phyloP scores from a whole-genome alignment of 2,113 vertebrate species.

The Macroglossus sobrinus region DNA sequence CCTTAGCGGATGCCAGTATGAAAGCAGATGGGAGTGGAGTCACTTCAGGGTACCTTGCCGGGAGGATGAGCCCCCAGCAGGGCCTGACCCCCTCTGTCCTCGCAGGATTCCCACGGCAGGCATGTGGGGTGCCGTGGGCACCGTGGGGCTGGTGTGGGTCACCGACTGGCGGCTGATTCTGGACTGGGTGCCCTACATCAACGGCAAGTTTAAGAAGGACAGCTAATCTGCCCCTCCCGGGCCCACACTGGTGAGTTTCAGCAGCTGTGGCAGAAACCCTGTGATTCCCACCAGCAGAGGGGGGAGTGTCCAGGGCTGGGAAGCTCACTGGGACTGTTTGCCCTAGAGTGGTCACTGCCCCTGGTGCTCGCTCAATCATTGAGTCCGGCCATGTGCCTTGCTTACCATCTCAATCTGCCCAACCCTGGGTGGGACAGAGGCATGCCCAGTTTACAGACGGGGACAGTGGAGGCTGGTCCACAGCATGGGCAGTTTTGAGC shows the following conservation, averaged over 20 bases:
- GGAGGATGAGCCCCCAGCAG: background rate
- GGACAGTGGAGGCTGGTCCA: background rate
- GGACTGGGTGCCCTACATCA: constrained; percentile 93
- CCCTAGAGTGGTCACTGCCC: background rate
- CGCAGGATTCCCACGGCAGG: constrained; percentile 87
- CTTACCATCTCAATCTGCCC: background rate
- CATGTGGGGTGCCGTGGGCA: constrained; percentile 86
- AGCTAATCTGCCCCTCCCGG: constrained; percentile 71
- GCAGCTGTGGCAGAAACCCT: background rate
- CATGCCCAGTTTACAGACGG: background rate
- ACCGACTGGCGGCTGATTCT: constrained; percentile 94
- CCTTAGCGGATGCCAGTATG: background rate
- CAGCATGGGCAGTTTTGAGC: background rate
- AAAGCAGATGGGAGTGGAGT: background rate
- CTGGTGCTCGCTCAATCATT: background rate
- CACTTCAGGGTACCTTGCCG: background rate
- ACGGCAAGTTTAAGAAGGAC: constrained; percentile 90
- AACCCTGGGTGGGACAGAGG: background rate
- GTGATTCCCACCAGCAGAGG: background rate
- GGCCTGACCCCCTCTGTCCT: background rate
- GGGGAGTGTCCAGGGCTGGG: no score
- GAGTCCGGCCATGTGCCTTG: background rate
- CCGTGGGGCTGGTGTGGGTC: constrained; percentile 87
- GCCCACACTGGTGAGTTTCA: constrained; percentile 62
- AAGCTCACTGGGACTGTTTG: background rate